A percentile compares a stretch with the other conserved stretches of the same genome.
Conservation (phyloP, 2,113 vertebrate genomes). For the Brachyistius frenatus region DNA sequence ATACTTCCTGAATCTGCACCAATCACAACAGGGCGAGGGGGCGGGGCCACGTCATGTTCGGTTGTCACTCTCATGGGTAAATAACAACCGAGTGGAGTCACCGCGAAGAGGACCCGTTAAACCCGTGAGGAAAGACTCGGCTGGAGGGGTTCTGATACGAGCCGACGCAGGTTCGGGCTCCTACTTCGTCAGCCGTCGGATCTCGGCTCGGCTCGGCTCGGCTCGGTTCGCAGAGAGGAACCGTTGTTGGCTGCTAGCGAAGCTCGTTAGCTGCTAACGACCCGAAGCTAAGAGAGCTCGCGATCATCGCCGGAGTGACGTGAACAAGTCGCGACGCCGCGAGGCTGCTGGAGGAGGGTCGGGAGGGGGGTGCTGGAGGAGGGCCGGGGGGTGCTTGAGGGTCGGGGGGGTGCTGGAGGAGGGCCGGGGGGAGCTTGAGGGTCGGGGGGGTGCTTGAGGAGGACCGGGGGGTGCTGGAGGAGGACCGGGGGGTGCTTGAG, state of each 20-base stretch:
- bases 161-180: background rate
- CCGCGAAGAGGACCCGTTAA: background rate
- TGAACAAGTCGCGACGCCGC: slow-evolving; percentile 19
- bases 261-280: slow-evolving; percentile 52
- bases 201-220: slow-evolving; percentile 15
- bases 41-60: slow-evolving; percentile 70
- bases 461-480: too few relatives aligned
- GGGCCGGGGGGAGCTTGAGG: too few relatives aligned
- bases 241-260: slow-evolving; percentile 21
- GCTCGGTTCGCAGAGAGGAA: slow-evolving; percentile 13
- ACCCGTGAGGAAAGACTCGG: background rate
- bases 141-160: background rate
- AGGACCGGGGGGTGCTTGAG: too few relatives aligned
- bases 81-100: slow-evolving; percentile 81
- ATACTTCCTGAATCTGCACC: slow-evolving; percentile 47
- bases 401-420: too few relatives aligned
- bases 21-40: slow-evolving; percentile 73
- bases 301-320: slow-evolving; percentile 44
- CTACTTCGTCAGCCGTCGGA: background rate
- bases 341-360: background rate
- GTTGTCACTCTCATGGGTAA: slow-evolving; percentile 79
- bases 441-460: too few relatives aligned
- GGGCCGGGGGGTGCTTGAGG: too few relatives aligned
- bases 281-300: slow-evolving; percentile 44
- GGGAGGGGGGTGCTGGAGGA: too few relatives aligned